Conservation (phyloP, 2,888 invertebrate species). For the Tenthredo mesomela region DNA sequence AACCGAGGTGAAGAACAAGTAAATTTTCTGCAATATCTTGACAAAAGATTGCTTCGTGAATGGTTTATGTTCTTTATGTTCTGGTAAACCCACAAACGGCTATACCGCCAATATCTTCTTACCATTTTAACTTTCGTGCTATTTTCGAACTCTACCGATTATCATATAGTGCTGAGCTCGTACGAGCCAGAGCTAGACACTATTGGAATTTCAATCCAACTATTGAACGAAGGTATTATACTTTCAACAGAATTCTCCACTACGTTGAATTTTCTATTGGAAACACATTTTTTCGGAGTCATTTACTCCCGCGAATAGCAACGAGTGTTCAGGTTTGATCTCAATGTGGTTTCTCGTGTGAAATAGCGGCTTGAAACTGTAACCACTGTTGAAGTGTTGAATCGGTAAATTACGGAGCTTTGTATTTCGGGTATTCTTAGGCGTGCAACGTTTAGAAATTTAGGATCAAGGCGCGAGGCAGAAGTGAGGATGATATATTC, state of each 20-base stretch:
- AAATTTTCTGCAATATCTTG: slow-evolving; percentile 46
- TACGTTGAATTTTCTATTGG: neutral
- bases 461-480: neutral
- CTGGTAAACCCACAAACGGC: slow-evolving; percentile 12
- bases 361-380: neutral
- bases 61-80: slow-evolving; percentile 44
- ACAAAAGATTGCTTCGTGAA: slow-evolving; percentile 51
- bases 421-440: neutral
- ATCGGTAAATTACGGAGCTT: neutral
- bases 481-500: neutral
- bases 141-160: slow-evolving; percentile 20
- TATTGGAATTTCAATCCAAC: slow-evolving; percentile 4
- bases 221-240: neutral
- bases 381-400: neutral
- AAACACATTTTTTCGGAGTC: neutral
- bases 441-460: neutral
- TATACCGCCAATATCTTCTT: neutral
- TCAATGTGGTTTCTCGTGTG: neutral
- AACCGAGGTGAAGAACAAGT: slow-evolving; percentile 12
- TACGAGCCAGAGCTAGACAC: neutral
- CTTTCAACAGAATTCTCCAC: neutral
- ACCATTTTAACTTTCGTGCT: neutral
- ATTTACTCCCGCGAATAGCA: neutral
- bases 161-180: neutral
- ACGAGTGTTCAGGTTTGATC: neutral